Conservation (phyloP, 2,888 invertebrate species). For the Neoaliturus tenellus region DNA sequence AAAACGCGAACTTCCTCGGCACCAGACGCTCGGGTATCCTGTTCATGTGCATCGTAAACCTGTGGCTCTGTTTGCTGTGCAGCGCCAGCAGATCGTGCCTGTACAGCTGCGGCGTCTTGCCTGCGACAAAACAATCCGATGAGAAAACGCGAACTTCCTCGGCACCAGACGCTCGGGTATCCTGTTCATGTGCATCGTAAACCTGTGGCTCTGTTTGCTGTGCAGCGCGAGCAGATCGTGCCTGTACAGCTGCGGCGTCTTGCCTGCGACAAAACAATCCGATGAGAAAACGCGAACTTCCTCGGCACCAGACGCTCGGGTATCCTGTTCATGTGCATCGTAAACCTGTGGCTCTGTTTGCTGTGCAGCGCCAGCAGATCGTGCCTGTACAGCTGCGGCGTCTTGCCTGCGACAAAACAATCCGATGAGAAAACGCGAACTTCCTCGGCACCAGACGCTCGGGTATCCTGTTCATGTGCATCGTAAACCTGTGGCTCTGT, state of each 20-base stretch:
- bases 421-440: no score
- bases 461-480: constrained; percentile 95
- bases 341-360: constrained; percentile 90
- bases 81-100: constrained; percentile 95
- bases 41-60: constrained; percentile 94
- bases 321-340: constrained; percentile 93
- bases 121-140: no score
- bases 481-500: constrained; percentile 90
- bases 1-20: constrained; percentile 95
- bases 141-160: constrained; percentile 93
- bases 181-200: constrained; percentile 93
- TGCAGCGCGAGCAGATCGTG: constrained; percentile 95
- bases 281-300: no score
- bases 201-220: constrained; percentile 88
- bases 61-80: constrained; percentile 88
- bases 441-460: constrained; percentile 95
- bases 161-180: constrained; percentile 97
- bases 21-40: constrained; percentile 95
- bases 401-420: constrained; percentile 87
- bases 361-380: constrained; percentile 92
- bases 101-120: constrained; percentile 96
- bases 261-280: constrained; percentile 83
- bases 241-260: constrained; percentile 95
- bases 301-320: constrained; percentile 96
- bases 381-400: constrained; percentile 96